A percentile compares a stretch with the other conserved stretches of the same genome.
phyloP scores from a whole-genome alignment of 2,113 vertebrate genomes.

The Apodemus speciosus region DNA sequence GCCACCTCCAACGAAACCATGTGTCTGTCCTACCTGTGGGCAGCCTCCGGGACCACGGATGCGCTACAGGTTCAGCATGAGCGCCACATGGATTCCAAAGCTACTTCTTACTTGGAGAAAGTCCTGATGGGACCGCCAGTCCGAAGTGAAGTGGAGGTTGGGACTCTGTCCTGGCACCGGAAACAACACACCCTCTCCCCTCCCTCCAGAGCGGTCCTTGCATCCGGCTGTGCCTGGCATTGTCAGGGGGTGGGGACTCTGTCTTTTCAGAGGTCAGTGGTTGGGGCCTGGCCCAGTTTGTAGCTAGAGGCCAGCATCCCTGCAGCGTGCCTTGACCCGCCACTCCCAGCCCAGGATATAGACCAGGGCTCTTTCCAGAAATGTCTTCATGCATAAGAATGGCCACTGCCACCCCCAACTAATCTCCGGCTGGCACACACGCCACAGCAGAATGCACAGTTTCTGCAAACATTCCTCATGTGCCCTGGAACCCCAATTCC shows the following conservation, averaged over 20 bases:
- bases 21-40: background rate
- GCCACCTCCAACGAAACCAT: rapidly evolving
- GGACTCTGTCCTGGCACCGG: background rate
- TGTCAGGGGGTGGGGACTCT: background rate
- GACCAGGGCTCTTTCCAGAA: background rate
- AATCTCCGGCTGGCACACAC: background rate
- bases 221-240: background rate
- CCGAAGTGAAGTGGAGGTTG: background rate
- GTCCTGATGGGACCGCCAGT: background rate
- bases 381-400: background rate
- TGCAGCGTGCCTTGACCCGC: background rate
- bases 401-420: background rate
- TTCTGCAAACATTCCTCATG: background rate
- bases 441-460: background rate
- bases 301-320: background rate
- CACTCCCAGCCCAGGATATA: background rate
- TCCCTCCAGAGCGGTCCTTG: background rate
- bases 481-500: background rate
- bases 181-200: rapidly evolving
- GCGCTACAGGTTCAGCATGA: background rate
- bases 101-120: background rate
- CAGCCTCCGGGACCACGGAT: background rate
- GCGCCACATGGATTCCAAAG: background rate
- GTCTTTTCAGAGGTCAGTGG: background rate
- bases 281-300: background rate